Evolutionary conservation across 2,797 vertebrate genomes (phyloP).

Genomic region (Varecia variegata): DNA sequence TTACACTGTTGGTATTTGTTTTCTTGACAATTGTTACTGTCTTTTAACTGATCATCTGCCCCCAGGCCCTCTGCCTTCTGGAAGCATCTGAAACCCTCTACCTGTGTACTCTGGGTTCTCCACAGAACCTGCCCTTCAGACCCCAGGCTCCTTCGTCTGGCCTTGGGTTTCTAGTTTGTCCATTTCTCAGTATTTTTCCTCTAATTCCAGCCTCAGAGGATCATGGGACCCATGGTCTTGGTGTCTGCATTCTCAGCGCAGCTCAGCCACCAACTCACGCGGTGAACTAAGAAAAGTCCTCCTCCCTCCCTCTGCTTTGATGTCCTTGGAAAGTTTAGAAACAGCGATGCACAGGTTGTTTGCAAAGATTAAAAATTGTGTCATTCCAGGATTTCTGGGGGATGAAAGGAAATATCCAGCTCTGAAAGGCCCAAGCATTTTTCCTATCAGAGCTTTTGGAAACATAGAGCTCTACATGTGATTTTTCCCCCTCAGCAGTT

Average conservation of each 20-base stretch:
- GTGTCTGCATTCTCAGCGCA: not conserved
- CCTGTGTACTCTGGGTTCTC: fast-evolving
- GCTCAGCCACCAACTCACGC: not conserved
- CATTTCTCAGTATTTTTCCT: not conserved
- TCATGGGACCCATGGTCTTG: fast-evolving
- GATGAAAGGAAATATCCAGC: not conserved
- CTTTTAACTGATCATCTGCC: not conserved
- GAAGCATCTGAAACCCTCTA: not conserved
- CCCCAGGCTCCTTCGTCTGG: fast-evolving
- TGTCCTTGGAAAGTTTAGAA: not conserved
- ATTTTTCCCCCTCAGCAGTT: not conserved
- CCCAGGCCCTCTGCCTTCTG: not conserved
- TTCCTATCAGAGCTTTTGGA: not conserved
- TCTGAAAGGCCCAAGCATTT: not conserved
- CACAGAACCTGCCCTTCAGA: not conserved
- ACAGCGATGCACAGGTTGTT: fast-evolving
- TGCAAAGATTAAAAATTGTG: not conserved
- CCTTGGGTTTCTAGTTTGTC: fast-evolving
- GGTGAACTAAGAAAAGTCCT: fast-evolving
- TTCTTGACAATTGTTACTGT: no score
- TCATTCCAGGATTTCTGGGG: fast-evolving
- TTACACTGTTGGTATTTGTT: fast-evolving
- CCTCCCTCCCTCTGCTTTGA: no score
- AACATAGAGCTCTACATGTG: fast-evolving
- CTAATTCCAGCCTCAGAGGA: not conserved